Conservation (phyloP, 2,888 invertebrate species). For the Tiliacea citrago region DNA sequence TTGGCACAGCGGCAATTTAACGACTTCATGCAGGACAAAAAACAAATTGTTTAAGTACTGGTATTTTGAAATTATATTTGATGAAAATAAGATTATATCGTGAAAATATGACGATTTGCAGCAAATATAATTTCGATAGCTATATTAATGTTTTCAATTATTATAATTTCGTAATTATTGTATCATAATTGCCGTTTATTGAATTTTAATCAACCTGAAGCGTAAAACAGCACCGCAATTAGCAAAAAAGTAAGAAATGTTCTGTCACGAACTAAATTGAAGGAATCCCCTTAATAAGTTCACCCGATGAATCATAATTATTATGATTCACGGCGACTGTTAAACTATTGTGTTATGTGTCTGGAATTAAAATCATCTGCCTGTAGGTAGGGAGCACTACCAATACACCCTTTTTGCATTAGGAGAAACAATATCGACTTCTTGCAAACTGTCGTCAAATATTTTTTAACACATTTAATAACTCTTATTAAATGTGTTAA, state of each 20-base stretch:
- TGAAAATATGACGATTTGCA: neutral
- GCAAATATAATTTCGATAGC: neutral
- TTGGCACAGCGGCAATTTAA: conserved; percentile 55
- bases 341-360: neutral
- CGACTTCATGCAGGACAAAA: neutral
- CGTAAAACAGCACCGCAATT: neutral
- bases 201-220: neutral
- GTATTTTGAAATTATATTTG: neutral
- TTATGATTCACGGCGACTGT: neutral
- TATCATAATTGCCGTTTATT: no score
- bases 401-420: neutral
- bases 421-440: neutral
- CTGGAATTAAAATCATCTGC: neutral
- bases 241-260: neutral
- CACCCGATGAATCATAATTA: neutral
- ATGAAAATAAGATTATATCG: neutral
- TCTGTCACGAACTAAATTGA: neutral
- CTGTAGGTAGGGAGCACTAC: neutral
- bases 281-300: neutral
- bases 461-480: neutral
- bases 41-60: neutral
- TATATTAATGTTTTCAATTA: neutral
- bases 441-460: neutral
- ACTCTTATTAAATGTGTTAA: no score
- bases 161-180: neutral